These are phyloP conservation scores for Talpa occidentalis DNA, from an alignment of 2,113 vertebrate species.

Conservation along the genomic window DNA sequence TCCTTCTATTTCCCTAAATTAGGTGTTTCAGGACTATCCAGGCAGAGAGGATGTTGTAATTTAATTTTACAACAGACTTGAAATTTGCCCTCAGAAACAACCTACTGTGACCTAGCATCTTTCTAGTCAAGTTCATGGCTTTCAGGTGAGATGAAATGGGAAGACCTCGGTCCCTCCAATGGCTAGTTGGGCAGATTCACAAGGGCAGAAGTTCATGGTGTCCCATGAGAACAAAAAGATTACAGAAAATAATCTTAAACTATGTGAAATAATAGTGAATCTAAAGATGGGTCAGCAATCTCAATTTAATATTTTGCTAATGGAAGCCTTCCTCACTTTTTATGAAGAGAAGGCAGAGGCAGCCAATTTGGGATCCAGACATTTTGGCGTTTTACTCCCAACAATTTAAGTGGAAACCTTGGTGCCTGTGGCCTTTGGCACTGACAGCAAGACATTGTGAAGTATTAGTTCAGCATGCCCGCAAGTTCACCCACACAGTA, in stretches of 20 bases:
- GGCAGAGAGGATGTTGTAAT: neutral
- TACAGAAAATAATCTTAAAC: neutral
- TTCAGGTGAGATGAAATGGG: neutral
- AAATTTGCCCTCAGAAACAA: neutral
- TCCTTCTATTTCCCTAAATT: neutral
- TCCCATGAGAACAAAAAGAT: neutral
- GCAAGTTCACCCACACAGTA: neutral
- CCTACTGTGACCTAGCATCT: neutral
- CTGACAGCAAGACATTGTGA: neutral
- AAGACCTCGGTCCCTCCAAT: neutral
- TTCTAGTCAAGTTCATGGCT: neutral
- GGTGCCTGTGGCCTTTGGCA: slow-evolving; percentile 14
- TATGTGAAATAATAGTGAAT: neutral
- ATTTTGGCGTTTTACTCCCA: neutral
- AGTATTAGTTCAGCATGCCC: neutral
- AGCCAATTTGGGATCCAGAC: neutral
- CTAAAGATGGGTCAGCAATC: neutral
- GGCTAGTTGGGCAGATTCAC: neutral
- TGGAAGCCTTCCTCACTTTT: neutral
- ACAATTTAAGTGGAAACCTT: neutral
- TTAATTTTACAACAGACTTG: neutral
- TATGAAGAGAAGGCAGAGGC: neutral
- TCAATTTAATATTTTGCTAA: neutral
- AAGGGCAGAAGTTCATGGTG: neutral
- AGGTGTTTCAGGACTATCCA: neutral